phyloP scores from a whole-genome alignment of 2,888 invertebrate species.

The Leptinotarsa rubiginosa region DNA sequence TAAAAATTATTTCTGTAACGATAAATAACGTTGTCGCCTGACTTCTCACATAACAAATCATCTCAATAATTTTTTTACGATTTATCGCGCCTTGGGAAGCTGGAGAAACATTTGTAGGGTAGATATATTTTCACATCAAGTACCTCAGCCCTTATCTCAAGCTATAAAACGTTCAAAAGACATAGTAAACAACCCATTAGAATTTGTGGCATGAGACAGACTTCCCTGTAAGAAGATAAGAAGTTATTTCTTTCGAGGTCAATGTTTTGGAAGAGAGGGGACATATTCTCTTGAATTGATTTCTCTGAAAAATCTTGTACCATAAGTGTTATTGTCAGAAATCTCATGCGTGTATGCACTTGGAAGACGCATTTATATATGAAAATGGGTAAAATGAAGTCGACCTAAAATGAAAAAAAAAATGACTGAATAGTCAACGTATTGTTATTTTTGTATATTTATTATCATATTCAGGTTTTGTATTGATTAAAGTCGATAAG shows the following conservation, averaged over 20 bases:
- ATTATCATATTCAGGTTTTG: too few species aligned
- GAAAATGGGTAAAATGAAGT: too few species aligned
- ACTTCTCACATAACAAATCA: background rate
- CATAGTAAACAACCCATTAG: constrained; percentile 44
- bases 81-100: constrained; percentile 4
- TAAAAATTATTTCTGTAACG: too few species aligned
- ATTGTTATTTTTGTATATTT: too few species aligned
- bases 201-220: constrained; percentile 29
- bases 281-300: constrained; percentile 33
- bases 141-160: constrained; percentile 38
- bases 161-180: constrained; percentile 41
- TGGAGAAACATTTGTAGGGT: constrained; percentile 25
- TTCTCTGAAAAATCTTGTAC: background rate
- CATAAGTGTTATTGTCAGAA: constrained; percentile 10
- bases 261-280: constrained; percentile 40
- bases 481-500: too few species aligned
- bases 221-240: constrained; percentile 40
- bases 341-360: background rate
- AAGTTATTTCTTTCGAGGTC: constrained; percentile 41
- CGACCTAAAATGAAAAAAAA: too few species aligned
- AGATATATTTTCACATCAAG: constrained; percentile 36
- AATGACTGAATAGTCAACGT: too few species aligned
- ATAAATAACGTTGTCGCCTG: background rate
- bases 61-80: background rate
- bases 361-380: background rate